Percentiles rank a stretch among this genome's conserved stretches.
phyloP scores from a whole-genome alignment of 1,140 invertebrate genomes.

The Asbolus verrucosus region DNA sequence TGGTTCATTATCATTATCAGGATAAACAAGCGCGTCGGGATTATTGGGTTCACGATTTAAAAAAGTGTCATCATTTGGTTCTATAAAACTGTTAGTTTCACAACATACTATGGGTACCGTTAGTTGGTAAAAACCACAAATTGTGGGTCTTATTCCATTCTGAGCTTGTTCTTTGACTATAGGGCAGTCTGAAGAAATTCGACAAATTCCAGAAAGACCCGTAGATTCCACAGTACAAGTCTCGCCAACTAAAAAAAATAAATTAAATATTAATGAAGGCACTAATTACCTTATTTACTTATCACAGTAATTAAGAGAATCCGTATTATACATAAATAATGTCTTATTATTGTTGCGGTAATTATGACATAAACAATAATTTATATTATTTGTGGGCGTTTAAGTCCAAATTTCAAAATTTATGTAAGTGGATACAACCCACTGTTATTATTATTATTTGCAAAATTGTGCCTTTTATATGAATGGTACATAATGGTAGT shows the following conservation, averaged over 20 bases:
- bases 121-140: slow-evolving; percentile 58
- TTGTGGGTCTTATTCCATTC: slow-evolving; percentile 55
- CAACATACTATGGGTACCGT: slow-evolving; percentile 62
- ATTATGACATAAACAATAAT: no score
- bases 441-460: no score
- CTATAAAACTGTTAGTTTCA: slow-evolving; percentile 48
- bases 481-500: no score
- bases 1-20: slow-evolving; percentile 5
- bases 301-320: no score
- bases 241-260: slow-evolving; percentile 54
- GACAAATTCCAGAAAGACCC: slow-evolving; percentile 56
- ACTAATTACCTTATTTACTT: no score
- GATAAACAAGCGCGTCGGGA: slow-evolving; percentile 11
- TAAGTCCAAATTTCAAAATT: no score
- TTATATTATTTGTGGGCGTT: no score
- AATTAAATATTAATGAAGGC: no score
- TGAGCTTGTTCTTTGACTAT: slow-evolving; percentile 54
- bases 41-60: slow-evolving; percentile 3
- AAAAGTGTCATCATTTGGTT: slow-evolving; percentile 14
- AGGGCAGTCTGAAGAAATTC: slow-evolving; percentile 57
- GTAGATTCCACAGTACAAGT: slow-evolving; percentile 53
- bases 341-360: no score
- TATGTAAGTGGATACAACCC: no score
- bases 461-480: no score
- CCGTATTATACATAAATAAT: no score